phyloP scores from a whole-genome alignment of 53 echinoderm and acorn worm species.

The Pentamera pediparva region DNA sequence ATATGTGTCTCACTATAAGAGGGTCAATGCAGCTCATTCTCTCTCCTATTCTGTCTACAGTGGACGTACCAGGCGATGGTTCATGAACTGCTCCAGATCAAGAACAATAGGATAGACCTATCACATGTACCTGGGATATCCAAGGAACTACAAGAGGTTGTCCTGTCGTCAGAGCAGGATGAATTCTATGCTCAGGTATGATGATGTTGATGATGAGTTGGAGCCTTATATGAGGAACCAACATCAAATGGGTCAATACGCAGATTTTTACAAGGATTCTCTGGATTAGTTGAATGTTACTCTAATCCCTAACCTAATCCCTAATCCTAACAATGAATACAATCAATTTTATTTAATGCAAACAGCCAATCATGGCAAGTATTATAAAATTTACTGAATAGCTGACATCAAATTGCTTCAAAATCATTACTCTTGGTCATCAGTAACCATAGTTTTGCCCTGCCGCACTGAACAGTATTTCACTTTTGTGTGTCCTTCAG shows the following conservation, averaged over 20 bases:
- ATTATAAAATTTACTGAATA: too few species aligned
- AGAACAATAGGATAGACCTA: conserved; percentile 92
- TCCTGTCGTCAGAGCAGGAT: conserved; percentile 89
- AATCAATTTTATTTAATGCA: too few species aligned
- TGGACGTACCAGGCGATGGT: conserved; percentile 99
- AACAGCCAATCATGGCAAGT: too few species aligned
- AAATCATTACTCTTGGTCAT: too few species aligned
- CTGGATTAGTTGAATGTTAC: too few species aligned
- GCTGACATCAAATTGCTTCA: too few species aligned
- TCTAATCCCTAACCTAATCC: too few species aligned
- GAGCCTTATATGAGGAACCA: background rate
- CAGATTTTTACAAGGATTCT: background rate
- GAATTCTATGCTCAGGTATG: conserved; percentile 92
- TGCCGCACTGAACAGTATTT: too few species aligned
- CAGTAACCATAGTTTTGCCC: too few species aligned
- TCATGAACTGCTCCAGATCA: conserved; percentile 81
- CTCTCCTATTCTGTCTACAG: conserved; percentile 39
- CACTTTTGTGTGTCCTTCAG: too few species aligned
- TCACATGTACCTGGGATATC: conserved; percentile 81
- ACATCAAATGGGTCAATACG: too few species aligned
- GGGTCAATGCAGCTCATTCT: background rate
- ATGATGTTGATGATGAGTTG: background rate
- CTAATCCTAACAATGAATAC: too few species aligned
- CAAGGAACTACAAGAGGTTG: conserved; percentile 89
- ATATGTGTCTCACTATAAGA: background rate